Evolutionary conservation across 2,797 vertebrate species (phyloP).

Genomic region (Eutrigla gurnardus): DNA sequence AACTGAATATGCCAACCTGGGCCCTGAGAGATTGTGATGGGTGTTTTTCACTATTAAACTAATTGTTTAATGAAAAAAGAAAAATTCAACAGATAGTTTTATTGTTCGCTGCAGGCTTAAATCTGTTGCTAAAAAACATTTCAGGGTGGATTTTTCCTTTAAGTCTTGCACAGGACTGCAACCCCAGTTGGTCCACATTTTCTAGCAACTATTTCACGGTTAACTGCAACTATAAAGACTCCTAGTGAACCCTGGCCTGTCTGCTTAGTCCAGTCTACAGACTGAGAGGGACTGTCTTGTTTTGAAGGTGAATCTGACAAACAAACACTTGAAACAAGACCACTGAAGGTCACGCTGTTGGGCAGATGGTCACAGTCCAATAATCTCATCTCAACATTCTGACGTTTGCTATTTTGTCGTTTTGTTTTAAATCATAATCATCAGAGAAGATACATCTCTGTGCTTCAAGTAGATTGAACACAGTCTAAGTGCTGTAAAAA

Average conservation of each 20-base stretch:
- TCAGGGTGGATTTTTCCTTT: constrained; percentile 57
- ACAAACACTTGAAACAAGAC: constrained; percentile 20
- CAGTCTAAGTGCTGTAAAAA: constrained; percentile 64
- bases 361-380: constrained; percentile 47
- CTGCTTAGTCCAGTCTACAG: constrained; percentile 10
- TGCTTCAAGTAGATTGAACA: constrained; percentile 76
- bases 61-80: too few relatives aligned
- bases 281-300: background rate
- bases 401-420: background rate
- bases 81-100: background rate
- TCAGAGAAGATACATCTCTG: constrained; percentile 57
- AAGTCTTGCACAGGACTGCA: constrained; percentile 48
- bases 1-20: too few relatives aligned
- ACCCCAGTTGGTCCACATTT: constrained; percentile 56
- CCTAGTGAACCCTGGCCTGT: constrained; percentile 6
- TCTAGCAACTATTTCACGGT: constrained; percentile 25
- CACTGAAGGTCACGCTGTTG: constrained; percentile 28
- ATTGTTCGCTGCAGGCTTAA: background rate
- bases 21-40: background rate
- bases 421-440: constrained; percentile 8
- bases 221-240: constrained; percentile 19
- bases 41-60: background rate
- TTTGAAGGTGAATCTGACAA: constrained; percentile 29
- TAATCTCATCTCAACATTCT: constrained; percentile 28
- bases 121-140: constrained; percentile 18